Evolutionary conservation across 2,888 invertebrate genomes (phyloP).

Genomic region (Macaria notata): DNA sequence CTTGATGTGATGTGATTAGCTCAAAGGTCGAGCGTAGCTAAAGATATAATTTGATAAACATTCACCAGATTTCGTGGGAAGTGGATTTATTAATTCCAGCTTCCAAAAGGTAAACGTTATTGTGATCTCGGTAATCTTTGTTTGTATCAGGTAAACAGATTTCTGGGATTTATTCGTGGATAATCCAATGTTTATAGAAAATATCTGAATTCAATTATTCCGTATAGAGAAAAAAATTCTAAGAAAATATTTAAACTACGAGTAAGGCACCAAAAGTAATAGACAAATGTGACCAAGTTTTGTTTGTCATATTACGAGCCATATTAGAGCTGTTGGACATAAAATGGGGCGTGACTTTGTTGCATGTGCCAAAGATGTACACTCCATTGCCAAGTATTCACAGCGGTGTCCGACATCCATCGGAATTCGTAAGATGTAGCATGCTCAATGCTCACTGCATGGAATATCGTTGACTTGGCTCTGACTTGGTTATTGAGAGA

Average conservation of each 20-base stretch:
- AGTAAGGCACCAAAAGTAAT: no score
- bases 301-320: slow-evolving; percentile 32
- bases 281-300: no score
- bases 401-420: slow-evolving; percentile 42
- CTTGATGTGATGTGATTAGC: slow-evolving; percentile 43
- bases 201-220: no score
- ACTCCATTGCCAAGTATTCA: slow-evolving; percentile 57
- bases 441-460: slow-evolving; percentile 26
- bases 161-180: neutral
- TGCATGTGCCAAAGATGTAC: slow-evolving; percentile 53
- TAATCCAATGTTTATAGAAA: neutral
- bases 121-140: slow-evolving; percentile 10
- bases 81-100: slow-evolving; percentile 28
- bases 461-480: slow-evolving; percentile 8
- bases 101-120: slow-evolving; percentile 26
- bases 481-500: slow-evolving; percentile 5
- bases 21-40: slow-evolving; percentile 45
- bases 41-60: slow-evolving; percentile 43
- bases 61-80: slow-evolving; percentile 37
- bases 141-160: slow-evolving; percentile 6
- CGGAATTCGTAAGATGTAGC: slow-evolving; percentile 34
- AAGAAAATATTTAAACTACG: no score
- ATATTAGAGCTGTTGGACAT: slow-evolving; percentile 43
- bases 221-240: no score
- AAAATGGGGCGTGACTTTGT: slow-evolving; percentile 54